phyloP scores from a whole-genome alignment of 2,797 vertebrate genomes.

The Rhadinocentrus ornatus region DNA sequence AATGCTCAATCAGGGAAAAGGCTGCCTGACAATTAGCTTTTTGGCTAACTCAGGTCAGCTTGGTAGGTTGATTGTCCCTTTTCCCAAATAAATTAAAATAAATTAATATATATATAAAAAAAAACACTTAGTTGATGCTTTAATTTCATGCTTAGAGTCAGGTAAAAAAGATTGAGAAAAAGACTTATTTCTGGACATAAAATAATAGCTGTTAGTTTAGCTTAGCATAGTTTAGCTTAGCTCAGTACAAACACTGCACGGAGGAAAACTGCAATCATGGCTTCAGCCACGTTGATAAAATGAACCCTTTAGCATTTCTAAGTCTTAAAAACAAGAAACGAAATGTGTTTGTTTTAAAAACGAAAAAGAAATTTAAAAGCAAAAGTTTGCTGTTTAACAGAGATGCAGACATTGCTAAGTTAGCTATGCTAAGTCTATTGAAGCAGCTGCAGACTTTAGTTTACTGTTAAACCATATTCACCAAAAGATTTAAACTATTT shows the following conservation, averaged over 20 bases:
- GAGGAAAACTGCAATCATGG: neutral
- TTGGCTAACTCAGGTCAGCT: neutral
- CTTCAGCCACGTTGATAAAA: neutral
- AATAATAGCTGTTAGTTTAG: neutral
- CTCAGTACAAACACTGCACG: neutral
- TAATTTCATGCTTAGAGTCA: neutral
- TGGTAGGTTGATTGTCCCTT: neutral
- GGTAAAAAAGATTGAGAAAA: neutral
- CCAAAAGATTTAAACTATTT: conserved; percentile 5
- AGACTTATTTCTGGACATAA: no score
- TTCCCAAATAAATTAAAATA: neutral
- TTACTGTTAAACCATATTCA: neutral
- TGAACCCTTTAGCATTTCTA: neutral
- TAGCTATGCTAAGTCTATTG: neutral
- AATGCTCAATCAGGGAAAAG: no score
- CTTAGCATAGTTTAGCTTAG: neutral
- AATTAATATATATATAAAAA: no score
- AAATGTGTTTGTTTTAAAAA: neutral
- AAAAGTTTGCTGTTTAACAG: no score
- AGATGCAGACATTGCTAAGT: neutral
- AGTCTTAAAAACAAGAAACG: neutral
- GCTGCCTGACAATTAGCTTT: neutral
- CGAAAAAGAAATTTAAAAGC: no score
- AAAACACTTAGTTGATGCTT: neutral
- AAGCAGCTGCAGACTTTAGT: neutral